Evolutionary conservation across 2,888 invertebrate species (phyloP).

Genomic region (Lapara coniferarum): DNA sequence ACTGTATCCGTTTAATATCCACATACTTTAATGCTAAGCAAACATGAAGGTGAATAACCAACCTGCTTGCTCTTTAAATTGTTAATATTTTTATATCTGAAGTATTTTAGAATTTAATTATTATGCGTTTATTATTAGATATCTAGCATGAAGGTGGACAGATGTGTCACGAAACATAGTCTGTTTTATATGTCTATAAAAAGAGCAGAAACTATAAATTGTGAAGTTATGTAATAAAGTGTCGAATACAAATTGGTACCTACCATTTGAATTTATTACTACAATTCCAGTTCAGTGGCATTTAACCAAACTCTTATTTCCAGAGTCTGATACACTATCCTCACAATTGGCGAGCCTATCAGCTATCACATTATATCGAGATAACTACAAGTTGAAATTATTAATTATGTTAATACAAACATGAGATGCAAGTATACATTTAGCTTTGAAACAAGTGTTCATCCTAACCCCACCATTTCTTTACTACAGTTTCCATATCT

Average conservation of each 20-base stretch:
- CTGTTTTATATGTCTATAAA: neutral
- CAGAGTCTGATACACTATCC: too few relatives aligned
- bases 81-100: constrained; percentile 15
- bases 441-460: too few relatives aligned
- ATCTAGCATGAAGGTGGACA: neutral
- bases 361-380: too few relatives aligned
- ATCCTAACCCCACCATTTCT: too few relatives aligned
- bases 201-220: constrained; percentile 4
- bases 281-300: neutral
- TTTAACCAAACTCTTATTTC: too few relatives aligned
- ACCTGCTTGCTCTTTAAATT: constrained; percentile 16
- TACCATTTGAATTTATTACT: constrained; percentile 8
- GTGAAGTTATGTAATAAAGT: constrained; percentile 15
- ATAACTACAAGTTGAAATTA: too few relatives aligned
- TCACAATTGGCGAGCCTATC: too few relatives aligned
- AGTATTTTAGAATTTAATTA: constrained; percentile 13
- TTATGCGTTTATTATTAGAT: constrained; percentile 14
- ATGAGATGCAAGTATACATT: too few relatives aligned
- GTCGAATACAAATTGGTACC: constrained; percentile 16
- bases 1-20: constrained; percentile 12
- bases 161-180: constrained; percentile 20
- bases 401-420: too few relatives aligned
- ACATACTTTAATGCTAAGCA: constrained; percentile 8
- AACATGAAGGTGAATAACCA: constrained; percentile 17
- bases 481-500: too few relatives aligned